These are phyloP conservation scores for Coccyzus lansbergi DNA, from an alignment of 2,797 vertebrate genomes.

Conservation along the genomic window DNA sequence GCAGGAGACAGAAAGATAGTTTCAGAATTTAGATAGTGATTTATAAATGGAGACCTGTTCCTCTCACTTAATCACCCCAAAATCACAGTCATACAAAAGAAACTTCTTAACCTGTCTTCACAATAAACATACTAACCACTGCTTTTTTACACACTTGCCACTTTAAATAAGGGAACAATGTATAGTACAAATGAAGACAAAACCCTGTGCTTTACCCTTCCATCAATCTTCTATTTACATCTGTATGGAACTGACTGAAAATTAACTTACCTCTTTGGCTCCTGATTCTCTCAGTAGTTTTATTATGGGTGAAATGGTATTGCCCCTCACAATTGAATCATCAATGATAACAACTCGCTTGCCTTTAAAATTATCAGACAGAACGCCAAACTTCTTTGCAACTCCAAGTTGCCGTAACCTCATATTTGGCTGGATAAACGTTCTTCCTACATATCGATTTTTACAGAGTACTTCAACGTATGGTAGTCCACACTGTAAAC, in stretches of 20 bases:
- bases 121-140: background rate
- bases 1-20: background rate
- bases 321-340: slow-evolving; percentile 97
- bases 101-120: background rate
- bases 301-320: slow-evolving; percentile 98
- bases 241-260: background rate
- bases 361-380: slow-evolving; percentile 95
- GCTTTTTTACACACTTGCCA: background rate
- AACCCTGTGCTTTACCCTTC: background rate
- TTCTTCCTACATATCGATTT: slow-evolving; percentile 96
- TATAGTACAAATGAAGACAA: background rate
- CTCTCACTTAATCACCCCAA: background rate
- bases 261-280: slow-evolving; percentile 88
- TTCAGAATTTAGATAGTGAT: background rate
- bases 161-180: background rate
- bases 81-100: background rate
- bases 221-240: background rate
- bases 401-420: slow-evolving; percentile 95
- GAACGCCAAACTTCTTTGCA: slow-evolving; percentile 96
- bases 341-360: slow-evolving; percentile 95
- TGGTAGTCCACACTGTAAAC: slow-evolving; percentile 87
- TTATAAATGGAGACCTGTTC: background rate
- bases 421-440: slow-evolving; percentile 97
- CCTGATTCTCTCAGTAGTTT: slow-evolving; percentile 96
- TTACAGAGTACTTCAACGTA: slow-evolving; percentile 97